Evolutionary conservation across 1,140 invertebrate species (phyloP), one percentile per base, ranked within the genome.

Genomic region (Drosophila cardini): DNA sequence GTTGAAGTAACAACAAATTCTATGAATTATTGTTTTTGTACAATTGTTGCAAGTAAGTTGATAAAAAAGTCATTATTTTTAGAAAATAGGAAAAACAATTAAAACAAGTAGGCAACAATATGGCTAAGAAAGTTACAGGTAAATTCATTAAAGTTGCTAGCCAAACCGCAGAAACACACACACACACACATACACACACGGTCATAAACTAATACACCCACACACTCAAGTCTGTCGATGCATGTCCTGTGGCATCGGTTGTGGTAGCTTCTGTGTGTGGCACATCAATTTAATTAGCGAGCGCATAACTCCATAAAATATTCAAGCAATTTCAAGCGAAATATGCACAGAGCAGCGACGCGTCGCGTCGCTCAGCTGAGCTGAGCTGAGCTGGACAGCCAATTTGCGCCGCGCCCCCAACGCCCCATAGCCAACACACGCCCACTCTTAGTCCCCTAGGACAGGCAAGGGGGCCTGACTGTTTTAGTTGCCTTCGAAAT

Each of bases 261-360:
- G 57, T 48, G 48, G 56, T 60, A 43, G 42, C 34, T 73, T 57
- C 62, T 77, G 62, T 76, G 72, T 75, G 67, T 89, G 85, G 79
- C 85, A 80, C 80, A 78, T 87, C 85, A 89, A 89, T 89, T 89
- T 89, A 89, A 89, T 89, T 89, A 89, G 85, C 85, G 80, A 72
- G 85, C 71, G 60, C 83, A 89, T 89, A 90, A 78, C 85, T 89
- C 68, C 58, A 90, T 89, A 77, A 89, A 89, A 89, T 89, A 89
- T 89, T 90, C 80, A 89, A 80, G 76, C 75, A 90, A 80, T 90
- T 81, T 85, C 62, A 46, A 70, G 48, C 68, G 71, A 86, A 86
- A 81, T 86, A 87, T 86, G 75, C 57, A 57, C 73, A 57, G 46
- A 72, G 61, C 45, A 38, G 1, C 32, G n/a, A 18, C 34, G 11